Conservation (phyloP, 53 echinoderm and acorn worm species). For the Patiria pectinifera region DNA sequence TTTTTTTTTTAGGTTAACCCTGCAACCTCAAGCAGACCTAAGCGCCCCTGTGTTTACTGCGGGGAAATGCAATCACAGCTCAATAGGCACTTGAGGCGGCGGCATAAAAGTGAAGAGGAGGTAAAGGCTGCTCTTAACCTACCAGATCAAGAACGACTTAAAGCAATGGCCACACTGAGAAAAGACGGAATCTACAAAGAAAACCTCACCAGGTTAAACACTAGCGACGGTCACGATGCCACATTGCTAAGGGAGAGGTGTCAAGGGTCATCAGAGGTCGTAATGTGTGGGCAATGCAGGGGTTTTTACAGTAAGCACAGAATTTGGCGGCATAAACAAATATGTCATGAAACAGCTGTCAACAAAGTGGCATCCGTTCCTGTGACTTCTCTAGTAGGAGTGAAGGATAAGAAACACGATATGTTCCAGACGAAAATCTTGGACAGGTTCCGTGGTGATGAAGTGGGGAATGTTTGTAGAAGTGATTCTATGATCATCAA, state of each 20-base stretch:
- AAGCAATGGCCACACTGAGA: slow-evolving; percentile 11
- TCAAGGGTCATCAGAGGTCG: slow-evolving; percentile 21
- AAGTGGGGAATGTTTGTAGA: slow-evolving; percentile 18
- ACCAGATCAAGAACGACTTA: slow-evolving; percentile 4
- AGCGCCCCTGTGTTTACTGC: slow-evolving; percentile 46
- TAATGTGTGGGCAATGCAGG: slow-evolving; percentile 8
- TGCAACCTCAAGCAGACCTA: neutral
- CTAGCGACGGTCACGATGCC: too few relatives aligned
- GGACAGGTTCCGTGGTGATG: slow-evolving; percentile 11
- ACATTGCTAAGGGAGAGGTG: neutral
- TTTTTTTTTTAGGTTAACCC: neutral
- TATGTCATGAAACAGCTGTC: slow-evolving; percentile 9
- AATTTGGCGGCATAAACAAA: slow-evolving; percentile 33
- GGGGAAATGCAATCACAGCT: slow-evolving; percentile 28
- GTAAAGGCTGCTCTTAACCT: slow-evolving; percentile 43
- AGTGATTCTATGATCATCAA: slow-evolving; percentile 7
- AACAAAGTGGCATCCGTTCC: neutral
- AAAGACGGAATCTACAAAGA: slow-evolving; percentile 48
- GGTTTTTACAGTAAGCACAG: slow-evolving; percentile 31
- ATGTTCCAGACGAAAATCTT: neutral
- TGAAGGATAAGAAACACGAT: neutral
- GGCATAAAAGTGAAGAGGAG: slow-evolving; percentile 30
- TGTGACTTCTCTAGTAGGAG: neutral
- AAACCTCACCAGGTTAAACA: slow-evolving; percentile 24
- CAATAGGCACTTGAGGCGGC: slow-evolving; percentile 18